Base-by-base conservation (phyloP, 2,888 invertebrate species). In the Phortica magna region DNA sequence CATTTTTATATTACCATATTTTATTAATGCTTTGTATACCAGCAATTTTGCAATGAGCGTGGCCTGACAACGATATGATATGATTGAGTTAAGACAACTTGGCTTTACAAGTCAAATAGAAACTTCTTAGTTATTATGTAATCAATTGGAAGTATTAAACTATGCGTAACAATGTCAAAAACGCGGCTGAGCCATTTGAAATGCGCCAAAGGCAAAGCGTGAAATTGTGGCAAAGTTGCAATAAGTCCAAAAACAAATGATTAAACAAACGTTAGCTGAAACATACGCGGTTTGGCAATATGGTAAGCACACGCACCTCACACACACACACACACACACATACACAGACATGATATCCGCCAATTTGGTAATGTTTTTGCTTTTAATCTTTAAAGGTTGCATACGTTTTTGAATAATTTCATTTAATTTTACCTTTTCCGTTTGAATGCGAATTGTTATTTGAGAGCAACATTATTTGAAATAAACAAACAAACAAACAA, bases 351-450 rank as follows among this genome's bases (percentile, higher is more conserved):
- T 55, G 43, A 71, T 71, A 55, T 71, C 53, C 31, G 43, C 70
- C 70, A 53, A 71, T 71, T 71, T 55, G 9, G 31, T 42, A 31
- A n/a, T 48, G 22, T 71, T 31, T 53, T 42, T 53, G 70, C 31
- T 71, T 71, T 71, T 71, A 71, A 71, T 71, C 70, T 71, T 71
- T 71, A 53, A 71, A 71, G 70, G 70, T 71, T 31, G 10, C 22
- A 19, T 61, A 22, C 70, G 70, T 7, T 71, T 55, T 71, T 53
- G 70, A 53, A 71, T 71, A 71, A 71, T 71, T 71, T 55, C 70
- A 71, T 71, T 71, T 71, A 71, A 71, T 55, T 71, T 71, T 31
- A 71, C 70, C 70, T 71, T 70, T 42, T 71, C 70, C 70, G 31
- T 53, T 55, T 71, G 70, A 53, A 55, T 71, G 70, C 43, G 22